Percentiles rank a stretch among this genome's conserved stretches.
Conservation (phyloP, 2,888 invertebrate genomes). For the Arenicola marina region DNA sequence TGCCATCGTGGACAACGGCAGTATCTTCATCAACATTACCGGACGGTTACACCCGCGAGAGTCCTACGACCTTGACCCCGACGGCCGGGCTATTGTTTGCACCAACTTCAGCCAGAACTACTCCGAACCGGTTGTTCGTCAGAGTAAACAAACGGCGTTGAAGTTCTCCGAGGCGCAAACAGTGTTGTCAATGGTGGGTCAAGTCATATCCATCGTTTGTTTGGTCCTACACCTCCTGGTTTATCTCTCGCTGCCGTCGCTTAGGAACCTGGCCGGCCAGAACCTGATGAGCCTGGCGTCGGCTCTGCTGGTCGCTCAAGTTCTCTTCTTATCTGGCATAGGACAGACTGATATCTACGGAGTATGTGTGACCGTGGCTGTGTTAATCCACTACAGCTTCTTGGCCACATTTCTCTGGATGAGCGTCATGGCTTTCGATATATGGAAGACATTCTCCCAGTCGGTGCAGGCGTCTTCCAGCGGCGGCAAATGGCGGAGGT, state of each 20-base stretch:
- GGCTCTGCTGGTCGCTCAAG: conserved; percentile 4
- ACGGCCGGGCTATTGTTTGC: neutral
- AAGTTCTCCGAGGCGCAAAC: conserved; percentile 5
- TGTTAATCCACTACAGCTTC: conserved; percentile 5
- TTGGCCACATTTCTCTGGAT: conserved; percentile 9
- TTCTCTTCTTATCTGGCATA: conserved; percentile 2
- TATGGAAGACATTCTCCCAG: conserved; percentile 3
- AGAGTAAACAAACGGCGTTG: neutral
- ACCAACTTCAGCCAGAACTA: neutral
- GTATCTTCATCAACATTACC: neutral
- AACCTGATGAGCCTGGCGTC: neutral
- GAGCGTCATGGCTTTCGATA: conserved; percentile 14
- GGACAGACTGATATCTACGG: neutral
- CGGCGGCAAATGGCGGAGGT: neutral
- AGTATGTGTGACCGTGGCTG: neutral
- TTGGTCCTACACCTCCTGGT: neutral
- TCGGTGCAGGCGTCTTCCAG: neutral
- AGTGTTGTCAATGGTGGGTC: conserved; percentile 4
- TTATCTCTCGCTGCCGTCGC: neutral
- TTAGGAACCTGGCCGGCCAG: conserved; percentile 9
- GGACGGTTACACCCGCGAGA: neutral
- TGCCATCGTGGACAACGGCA: conserved; percentile 3
- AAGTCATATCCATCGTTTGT: conserved; percentile 5
- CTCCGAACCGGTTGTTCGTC: neutral
- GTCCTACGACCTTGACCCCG: neutral